Evolutionary conservation across 1,140 invertebrate genomes (phyloP), one percentile per base, ranked within the genome.

Genomic region (Archivesica marissinica): DNA sequence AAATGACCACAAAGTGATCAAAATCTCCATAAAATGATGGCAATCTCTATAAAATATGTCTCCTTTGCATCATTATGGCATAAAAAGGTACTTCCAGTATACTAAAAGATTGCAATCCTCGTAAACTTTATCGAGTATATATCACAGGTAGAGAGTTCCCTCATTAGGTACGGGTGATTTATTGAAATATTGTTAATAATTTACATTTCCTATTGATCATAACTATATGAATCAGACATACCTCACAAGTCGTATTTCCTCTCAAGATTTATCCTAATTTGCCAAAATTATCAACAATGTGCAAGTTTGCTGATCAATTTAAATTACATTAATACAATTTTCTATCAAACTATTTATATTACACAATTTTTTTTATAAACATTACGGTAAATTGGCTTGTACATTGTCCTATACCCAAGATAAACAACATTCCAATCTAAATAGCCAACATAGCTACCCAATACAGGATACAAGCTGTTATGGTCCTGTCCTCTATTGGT

Each of bases 341-440:
- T n/a, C n/a, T n/a, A n/a, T 64, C 30, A 1, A 64, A 64, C 13
- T 64, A 64, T 64, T 64, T 64, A 20, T 64, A 35, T 9, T 35
- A 17, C n/a, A 35, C 13, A 64, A 33, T 64, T 64, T n/a, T n/a
- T n/a, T n/a, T 64, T 64, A 64, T 64, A 30, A 64, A 35, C 30
- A 64, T 2, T 70, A 70, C 23, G 66, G 66, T 70, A 38, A 70
- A 44, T 44, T 30, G 25, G 25, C 33, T 47, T 70, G 66, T 23
- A 44, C 38, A 70, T 39, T 47, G 66, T 64, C 39, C 38, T 70
- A 70, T 39, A n/a, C 66, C 41, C 41, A 9, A 70, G 66, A 70
- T 70, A 70, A 70, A 70, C 41, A 70, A 70, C 66, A 70, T 70
- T 70, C 66, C 66, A 11, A 44, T 25, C 38, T 4, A 7, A 17